Evolutionary conservation across 92 coral and sea anemone species (phyloP).

Genomic region (Metridium senile): DNA sequence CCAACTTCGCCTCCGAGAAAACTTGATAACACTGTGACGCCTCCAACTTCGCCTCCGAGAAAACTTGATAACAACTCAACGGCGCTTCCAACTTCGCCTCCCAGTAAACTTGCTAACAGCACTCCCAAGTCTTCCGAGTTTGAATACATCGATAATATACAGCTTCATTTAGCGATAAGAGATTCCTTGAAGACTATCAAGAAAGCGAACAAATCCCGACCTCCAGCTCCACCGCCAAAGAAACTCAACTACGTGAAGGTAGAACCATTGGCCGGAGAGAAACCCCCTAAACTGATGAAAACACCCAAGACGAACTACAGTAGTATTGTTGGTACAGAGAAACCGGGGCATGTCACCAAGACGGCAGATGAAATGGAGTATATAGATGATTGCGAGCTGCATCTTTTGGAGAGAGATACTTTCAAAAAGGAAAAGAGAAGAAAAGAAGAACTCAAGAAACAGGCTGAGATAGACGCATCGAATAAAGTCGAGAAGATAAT

Average conservation of each 20-base stretch:
- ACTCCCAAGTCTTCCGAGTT: slow-evolving; percentile 22
- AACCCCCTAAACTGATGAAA: neutral
- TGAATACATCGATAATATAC: slow-evolving; percentile 45
- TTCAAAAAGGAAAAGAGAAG: slow-evolving; percentile 11
- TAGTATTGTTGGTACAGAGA: neutral
- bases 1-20: neutral
- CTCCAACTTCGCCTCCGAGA: neutral
- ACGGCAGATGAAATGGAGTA: slow-evolving; percentile 38
- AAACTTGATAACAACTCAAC: neutral
- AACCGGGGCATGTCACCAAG: neutral
- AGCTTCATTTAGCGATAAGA: slow-evolving; percentile 36
- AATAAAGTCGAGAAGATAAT: no score
- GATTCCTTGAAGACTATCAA: neutral
- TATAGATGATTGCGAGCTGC: slow-evolving; percentile 19
- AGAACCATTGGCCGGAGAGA: neutral
- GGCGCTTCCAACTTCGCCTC: neutral
- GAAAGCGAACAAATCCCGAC: slow-evolving; percentile 8
- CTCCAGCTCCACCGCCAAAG: slow-evolving; percentile 33
- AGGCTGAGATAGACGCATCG: neutral
- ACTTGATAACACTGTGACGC: neutral
- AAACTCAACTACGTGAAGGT: slow-evolving; percentile 27
- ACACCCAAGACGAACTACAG: slow-evolving; percentile 12
- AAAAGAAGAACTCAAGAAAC: slow-evolving; percentile 1
- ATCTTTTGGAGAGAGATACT: slow-evolving; percentile 16
- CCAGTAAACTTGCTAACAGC: neutral